Evolutionary conservation across 64 coral and sea anemone species (phyloP).

Genomic region (Hydrozoanthus tunicans): DNA sequence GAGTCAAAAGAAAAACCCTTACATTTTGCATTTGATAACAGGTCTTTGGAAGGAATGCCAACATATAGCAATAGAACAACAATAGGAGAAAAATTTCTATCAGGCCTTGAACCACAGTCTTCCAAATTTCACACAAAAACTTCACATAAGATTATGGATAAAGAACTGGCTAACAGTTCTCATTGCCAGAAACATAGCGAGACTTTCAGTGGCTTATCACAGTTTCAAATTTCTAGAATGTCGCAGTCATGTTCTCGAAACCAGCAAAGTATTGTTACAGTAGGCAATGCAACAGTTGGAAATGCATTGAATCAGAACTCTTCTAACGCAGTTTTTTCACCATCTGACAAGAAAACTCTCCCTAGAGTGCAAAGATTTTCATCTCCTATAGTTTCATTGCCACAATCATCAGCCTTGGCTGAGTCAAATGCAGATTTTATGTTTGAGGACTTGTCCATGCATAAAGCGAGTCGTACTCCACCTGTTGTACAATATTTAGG

Average conservation of each 20-base stretch:
- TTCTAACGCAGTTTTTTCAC: neutral
- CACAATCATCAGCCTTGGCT: neutral
- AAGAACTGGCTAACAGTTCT: neutral
- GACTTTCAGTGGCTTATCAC: slow-evolving; percentile 3
- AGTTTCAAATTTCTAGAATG: slow-evolving; percentile 44
- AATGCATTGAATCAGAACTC: neutral
- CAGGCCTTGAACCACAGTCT: neutral
- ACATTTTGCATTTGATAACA: slow-evolving; percentile 38
- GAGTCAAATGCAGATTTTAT: slow-evolving; percentile 28
- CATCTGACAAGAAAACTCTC: neutral
- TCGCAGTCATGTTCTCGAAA: neutral
- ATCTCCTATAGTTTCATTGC: neutral
- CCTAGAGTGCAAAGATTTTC: neutral
- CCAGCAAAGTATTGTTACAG: neutral
- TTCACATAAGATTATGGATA: neutral
- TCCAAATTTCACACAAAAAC: neutral
- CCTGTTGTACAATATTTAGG: slow-evolving; percentile 43
- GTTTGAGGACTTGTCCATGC: neutral
- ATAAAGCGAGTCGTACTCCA: neutral
- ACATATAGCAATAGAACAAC: neutral
- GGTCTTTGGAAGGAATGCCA: neutral
- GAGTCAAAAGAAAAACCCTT: slow-evolving; percentile 6
- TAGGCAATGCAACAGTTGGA: neutral
- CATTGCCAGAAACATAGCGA: neutral
- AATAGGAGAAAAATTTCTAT: neutral